Evolutionary conservation across 2,888 invertebrate genomes (phyloP), one percentile per base, ranked within the genome.

Genomic region (Eulithis prunata): DNA sequence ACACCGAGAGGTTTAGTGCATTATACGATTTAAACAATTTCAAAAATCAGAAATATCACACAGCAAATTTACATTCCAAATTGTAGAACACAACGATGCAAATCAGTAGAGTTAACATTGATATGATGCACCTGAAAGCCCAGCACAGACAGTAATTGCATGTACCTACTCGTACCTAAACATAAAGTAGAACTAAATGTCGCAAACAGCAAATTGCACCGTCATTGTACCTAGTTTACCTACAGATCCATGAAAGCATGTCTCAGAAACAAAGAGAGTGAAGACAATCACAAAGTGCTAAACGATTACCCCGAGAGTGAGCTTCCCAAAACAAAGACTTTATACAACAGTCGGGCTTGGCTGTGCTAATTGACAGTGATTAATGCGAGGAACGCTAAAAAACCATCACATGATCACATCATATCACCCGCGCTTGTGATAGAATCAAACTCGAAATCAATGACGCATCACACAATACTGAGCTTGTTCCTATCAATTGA

Each of bases 161-260:
- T 92, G 91, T 85, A 32, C n/a, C n/a, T n/a, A n/a, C 32, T 32
- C 32, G 32, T 32, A 59, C 52, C 59, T 53, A 82, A 81, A 82
- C 78, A 84, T 80, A 83, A 82, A 83, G 90, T 91, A 91, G 91
- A 88, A 81, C 85, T 88, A 81, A 87, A 85, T 85, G 86, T 87
- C 85, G 89, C 88, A 89, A 88, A 87, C 81, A 80, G 87, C 87
- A 87, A 89, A 82, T 79, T 87, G 91, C 92, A 92, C 92, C 83
- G 83, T 86, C 91, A 91, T 88, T 81, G 81, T 83, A 74, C 68
- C 85, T 91, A 90, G 87, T 79, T 85, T 84, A 49, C 49, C 49
- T 49, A 78, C 84, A 79, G 85, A 87, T 89, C 93, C 92, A 92
- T 84, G 93, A 92, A 92, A 93, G 92, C 93, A 93, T 93, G 93